Evolutionary conservation across 2,888 invertebrate genomes (phyloP), one percentile per base, ranked within the genome.

Genomic region (Synanthedon vespiformis): DNA sequence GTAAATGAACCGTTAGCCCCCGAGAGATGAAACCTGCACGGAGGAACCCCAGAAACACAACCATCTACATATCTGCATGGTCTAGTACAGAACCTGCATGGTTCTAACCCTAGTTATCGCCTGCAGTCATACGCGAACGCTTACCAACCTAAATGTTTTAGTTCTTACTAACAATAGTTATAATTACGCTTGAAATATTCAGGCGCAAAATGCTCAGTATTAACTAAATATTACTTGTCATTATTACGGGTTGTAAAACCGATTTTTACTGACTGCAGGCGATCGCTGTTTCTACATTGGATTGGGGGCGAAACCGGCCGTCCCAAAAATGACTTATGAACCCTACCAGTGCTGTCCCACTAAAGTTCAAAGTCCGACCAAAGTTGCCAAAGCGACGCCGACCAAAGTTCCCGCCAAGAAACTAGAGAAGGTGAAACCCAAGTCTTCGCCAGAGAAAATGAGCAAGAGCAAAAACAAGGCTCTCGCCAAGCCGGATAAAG

Each of bases 221-320:
- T 85, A 85, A 84, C 81, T 69, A 60, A 16, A 27, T n/a, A 34
- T 75, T 78, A 77, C 41, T 44, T 44, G 44, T 44, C 44, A 44
- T 44, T 44, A 63, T 77, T 80, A 75, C 82, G 80, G 84, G 74
- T 84, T 83, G 86, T 89, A 90, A 91, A 92, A 91, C 90, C 91
- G 90, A 92, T 94, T 93, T 94, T 94, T 94, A 93, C 93, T 92
- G 93, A 91, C 92, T 92, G 94, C 94, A 95, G 95, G 95, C 93
- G 95, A 95, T 93, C 95, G 95, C 92, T 95, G 95, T 93, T 95
- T 95, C 94, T 94, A 94, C 94, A 94, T 95, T 91, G 95, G 95
- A 90, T 92, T 95, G 92, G 95, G 94, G 89, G 94, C 94, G 89
- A 93, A 93, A 89, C 90, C 89, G 85, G 90, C 90, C 77, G 89